phyloP scores from a whole-genome alignment of 2,113 vertebrate species.

The Heterotilapia buettikoferi region DNA sequence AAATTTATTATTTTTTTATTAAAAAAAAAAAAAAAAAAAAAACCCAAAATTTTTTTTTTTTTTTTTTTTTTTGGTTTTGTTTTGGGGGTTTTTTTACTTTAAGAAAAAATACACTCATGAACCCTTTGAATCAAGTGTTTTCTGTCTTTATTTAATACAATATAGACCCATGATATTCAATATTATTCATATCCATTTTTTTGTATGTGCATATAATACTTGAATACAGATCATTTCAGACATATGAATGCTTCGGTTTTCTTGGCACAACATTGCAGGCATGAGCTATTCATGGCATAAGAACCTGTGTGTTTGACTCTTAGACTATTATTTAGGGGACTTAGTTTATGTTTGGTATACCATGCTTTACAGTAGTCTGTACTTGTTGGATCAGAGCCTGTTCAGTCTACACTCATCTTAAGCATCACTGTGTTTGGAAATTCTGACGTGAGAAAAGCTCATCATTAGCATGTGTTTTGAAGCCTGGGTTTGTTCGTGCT shows the following conservation, averaged over 20 bases:
- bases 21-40: neutral
- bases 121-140: constrained; percentile 72
- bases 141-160: constrained; percentile 63
- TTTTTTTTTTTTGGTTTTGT: constrained; percentile 25
- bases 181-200: constrained; percentile 16
- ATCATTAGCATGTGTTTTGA: constrained; percentile 53
- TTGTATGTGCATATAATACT: constrained; percentile 47
- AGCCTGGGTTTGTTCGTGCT: constrained; percentile 39
- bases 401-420: constrained; percentile 7
- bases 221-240: constrained; percentile 53
- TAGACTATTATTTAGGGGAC: neutral
- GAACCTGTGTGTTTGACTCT: constrained; percentile 1
- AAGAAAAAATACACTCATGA: constrained; percentile 69
- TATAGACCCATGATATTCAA: neutral
- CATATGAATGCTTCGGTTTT: constrained; percentile 28
- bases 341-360: neutral
- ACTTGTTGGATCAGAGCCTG: neutral
- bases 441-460: neutral
- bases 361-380: constrained; percentile 44
- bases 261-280: neutral
- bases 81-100: neutral
- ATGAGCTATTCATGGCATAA: neutral
- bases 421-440: neutral
- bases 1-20: too few relatives aligned
- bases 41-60: neutral